Conservation (phyloP, 2,888 invertebrate species). For the Rhagophthalmus giganteus region DNA sequence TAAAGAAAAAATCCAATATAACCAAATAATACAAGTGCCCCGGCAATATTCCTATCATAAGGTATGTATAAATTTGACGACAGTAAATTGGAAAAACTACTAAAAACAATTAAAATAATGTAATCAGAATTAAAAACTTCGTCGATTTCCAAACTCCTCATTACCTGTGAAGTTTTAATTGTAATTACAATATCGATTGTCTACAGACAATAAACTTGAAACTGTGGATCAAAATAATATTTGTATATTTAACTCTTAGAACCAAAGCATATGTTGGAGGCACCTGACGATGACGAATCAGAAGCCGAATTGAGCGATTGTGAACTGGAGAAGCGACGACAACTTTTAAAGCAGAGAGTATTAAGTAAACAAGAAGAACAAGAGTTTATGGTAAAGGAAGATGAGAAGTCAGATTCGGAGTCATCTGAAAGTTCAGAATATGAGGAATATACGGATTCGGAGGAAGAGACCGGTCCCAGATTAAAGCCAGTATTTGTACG, state of each 20-base stretch:
- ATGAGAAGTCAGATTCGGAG: conserved; percentile 69
- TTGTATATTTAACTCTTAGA: conserved; percentile 41
- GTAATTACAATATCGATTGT: too few species aligned
- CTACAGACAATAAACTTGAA: too few species aligned
- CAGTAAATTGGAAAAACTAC: too few species aligned
- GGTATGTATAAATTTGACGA: too few species aligned
- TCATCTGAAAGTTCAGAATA: conserved; percentile 78
- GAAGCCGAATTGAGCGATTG: conserved; percentile 84
- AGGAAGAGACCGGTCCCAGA: conserved; percentile 86
- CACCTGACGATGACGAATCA: conserved; percentile 63
- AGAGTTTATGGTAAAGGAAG: conserved; percentile 74
- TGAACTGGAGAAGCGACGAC: conserved; percentile 82
- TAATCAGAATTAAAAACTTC: too few species aligned
- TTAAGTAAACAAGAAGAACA: conserved; percentile 72
- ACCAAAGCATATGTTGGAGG: conserved; percentile 54
- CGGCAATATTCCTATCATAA: too few species aligned
- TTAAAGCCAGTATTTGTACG: conserved; percentile 94
- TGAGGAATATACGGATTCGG: conserved; percentile 85
- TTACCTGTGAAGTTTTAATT: too few species aligned
- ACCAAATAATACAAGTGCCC: too few species aligned
- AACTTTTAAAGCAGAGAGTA: conserved; percentile 67
- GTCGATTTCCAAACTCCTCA: too few species aligned
- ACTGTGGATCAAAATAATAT: too few species aligned
- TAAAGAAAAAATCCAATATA: too few species aligned
- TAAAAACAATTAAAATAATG: too few species aligned